Conservation (phyloP, 2,797 vertebrate species). For the Sebastolobus alascanus region DNA sequence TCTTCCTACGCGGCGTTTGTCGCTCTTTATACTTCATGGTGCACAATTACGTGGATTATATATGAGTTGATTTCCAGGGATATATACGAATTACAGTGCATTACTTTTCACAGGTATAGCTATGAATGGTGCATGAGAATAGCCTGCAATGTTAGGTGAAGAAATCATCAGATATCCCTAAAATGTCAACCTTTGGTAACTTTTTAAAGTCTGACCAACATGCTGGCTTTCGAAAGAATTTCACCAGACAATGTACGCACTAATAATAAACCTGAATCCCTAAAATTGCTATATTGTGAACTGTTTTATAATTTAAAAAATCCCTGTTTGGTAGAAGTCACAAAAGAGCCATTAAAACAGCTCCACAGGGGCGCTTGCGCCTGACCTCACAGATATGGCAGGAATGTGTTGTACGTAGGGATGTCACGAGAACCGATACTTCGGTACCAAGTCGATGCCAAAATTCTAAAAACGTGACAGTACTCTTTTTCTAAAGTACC, state of each 20-base stretch:
- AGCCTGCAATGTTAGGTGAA: background rate
- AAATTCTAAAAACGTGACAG: too few relatives aligned
- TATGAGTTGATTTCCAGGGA: too few relatives aligned
- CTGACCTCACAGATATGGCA: conserved; percentile 55
- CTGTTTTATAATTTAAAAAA: background rate
- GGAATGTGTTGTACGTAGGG: conserved; percentile 68
- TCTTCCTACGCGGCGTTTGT: too few relatives aligned
- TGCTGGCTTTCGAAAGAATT: background rate
- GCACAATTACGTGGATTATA: too few relatives aligned
- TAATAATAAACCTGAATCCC: background rate
- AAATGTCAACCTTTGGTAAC: background rate
- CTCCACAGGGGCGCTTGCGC: background rate
- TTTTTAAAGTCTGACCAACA: background rate
- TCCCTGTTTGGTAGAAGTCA: background rate
- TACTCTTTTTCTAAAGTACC: too few relatives aligned
- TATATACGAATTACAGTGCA: too few relatives aligned
- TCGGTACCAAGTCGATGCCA: too few relatives aligned
- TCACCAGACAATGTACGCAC: background rate
- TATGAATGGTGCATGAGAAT: too few relatives aligned
- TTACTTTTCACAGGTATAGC: too few relatives aligned
- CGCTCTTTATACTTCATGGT: too few relatives aligned
- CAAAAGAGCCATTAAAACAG: background rate
- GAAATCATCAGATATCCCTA: background rate
- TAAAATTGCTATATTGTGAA: background rate
- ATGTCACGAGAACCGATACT: too few relatives aligned